Evolutionary conservation across 2,797 vertebrate species (phyloP).

Genomic region (Acipenser transmontanus): DNA sequence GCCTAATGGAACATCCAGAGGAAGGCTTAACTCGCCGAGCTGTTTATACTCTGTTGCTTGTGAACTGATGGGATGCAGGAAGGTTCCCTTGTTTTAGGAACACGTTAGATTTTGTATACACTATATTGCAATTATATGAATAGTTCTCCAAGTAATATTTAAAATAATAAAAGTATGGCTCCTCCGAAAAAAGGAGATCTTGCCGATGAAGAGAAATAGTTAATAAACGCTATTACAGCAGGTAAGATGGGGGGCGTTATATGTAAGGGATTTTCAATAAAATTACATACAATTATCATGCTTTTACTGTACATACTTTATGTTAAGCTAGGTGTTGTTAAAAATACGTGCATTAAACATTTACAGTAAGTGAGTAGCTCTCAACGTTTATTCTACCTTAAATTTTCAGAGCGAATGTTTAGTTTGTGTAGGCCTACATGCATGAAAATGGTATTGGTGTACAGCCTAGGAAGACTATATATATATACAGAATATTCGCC

Average conservation of each 20-base stretch:
- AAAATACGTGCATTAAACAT: neutral
- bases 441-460: neutral
- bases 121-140: too few relatives aligned
- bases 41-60: neutral
- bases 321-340: neutral
- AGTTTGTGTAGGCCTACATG: neutral
- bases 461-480: neutral
- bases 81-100: too few relatives aligned
- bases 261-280: neutral
- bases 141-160: too few relatives aligned
- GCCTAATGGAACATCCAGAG: neutral
- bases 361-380: neutral
- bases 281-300: neutral
- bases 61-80: neutral
- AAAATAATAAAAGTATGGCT: constrained; percentile 58
- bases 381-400: neutral
- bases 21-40: neutral
- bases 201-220: constrained; percentile 71
- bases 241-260: constrained; percentile 56
- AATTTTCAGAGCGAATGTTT: constrained; percentile 30
- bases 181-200: constrained; percentile 73
- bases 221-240: constrained; percentile 78
- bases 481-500: neutral
- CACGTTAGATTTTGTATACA: too few relatives aligned
- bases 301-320: neutral